Evolutionary conservation across 2,113 vertebrate genomes (phyloP).

Genomic region (Galeopterus variegatus): DNA sequence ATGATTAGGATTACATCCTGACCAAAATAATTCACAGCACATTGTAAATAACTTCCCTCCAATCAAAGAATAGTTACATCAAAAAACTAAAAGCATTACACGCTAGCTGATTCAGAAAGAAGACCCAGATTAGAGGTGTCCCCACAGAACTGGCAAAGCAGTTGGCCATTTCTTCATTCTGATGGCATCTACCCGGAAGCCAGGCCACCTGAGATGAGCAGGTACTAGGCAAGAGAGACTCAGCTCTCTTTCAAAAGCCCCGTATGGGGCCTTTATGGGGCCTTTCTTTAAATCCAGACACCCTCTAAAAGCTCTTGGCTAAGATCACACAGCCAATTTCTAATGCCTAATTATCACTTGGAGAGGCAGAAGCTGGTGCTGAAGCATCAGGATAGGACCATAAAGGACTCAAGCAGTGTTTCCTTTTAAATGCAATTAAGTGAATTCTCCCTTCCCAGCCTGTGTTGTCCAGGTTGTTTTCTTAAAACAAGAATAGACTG

Average conservation of each 20-base stretch:
- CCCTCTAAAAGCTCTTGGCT: slow-evolving; percentile 41
- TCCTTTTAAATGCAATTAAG: slow-evolving; percentile 31
- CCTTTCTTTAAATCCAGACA: slow-evolving; percentile 3
- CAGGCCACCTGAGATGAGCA: background rate
- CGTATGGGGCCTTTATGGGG: background rate
- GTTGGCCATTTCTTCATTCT: background rate
- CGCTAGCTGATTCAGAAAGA: background rate
- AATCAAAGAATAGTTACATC: background rate
- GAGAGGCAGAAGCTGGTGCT: background rate
- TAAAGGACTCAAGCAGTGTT: slow-evolving; percentile 41
- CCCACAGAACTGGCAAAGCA: background rate
- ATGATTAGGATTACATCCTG: background rate
- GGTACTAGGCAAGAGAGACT: background rate
- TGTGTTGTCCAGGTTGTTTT: background rate
- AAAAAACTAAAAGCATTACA: background rate
- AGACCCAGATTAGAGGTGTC: background rate
- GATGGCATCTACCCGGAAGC: background rate
- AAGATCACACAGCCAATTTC: slow-evolving; percentile 33
- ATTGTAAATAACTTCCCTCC: background rate
- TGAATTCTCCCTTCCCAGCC: background rate
- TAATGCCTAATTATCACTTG: slow-evolving; percentile 18
- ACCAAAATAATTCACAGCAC: background rate
- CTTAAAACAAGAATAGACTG: slow-evolving; percentile 14
- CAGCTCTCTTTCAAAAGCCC: slow-evolving; percentile 8
- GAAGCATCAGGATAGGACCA: background rate